Evolutionary conservation across 1,140 invertebrate genomes (phyloP).

Genomic region (Pomacea maculata): DNA sequence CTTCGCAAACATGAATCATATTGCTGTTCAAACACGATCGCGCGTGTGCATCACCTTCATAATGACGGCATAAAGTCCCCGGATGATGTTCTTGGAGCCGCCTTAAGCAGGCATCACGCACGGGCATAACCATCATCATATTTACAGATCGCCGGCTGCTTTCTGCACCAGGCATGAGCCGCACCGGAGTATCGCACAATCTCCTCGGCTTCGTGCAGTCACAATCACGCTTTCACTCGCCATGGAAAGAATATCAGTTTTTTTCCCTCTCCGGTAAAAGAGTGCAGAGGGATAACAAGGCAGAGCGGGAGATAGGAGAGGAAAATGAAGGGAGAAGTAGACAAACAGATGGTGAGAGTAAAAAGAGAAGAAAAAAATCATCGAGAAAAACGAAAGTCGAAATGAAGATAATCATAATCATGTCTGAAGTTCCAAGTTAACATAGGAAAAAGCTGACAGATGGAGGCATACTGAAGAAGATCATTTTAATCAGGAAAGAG

Average conservation of each 20-base stretch:
- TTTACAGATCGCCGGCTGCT: too few relatives aligned
- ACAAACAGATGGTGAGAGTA: background rate
- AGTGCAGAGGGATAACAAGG: background rate
- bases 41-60: too few relatives aligned
- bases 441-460: background rate
- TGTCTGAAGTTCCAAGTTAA: background rate
- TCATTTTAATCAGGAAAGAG: background rate
- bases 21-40: background rate
- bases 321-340: conserved; percentile 1
- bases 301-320: background rate
- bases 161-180: background rate
- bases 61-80: too few relatives aligned
- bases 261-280: too few relatives aligned
- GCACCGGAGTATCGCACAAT: background rate
- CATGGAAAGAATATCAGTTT: background rate
- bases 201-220: background rate
- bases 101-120: too few relatives aligned
- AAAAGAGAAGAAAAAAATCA: background rate
- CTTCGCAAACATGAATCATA: background rate
- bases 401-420: too few relatives aligned
- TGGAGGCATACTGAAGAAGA: background rate
- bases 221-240: background rate
- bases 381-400: background rate
- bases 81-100: too few relatives aligned
- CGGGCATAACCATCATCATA: too few relatives aligned